Base-by-base conservation (phyloP, 2,888 invertebrate species). In the Oscheius sp. region DNA sequence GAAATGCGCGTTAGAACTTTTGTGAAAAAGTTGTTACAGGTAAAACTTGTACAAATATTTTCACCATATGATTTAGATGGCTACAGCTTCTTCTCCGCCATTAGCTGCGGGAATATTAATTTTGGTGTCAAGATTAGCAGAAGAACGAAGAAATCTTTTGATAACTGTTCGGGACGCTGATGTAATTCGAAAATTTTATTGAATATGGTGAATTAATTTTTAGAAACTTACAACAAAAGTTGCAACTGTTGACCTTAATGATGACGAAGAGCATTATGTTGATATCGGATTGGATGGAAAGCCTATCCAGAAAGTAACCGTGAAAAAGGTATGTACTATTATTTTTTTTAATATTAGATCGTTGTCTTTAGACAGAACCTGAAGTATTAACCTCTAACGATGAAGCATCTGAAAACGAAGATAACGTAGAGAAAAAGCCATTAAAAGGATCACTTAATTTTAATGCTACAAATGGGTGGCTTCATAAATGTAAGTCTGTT, bases 101-200 rank as follows among this genome's bases (percentile, higher is more conserved):
- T 58, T 95, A 88, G 91, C 93, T 0, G 94, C 95, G 86, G 95
- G 94, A 7, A 92, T 94, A 82, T 90, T 97, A 61, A 93, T 94
- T 84, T 88, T 95, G 29, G 74, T 84, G 25, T 84, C 84, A 2
- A 74, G 72, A 16, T 56, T 83, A 41, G 72, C 77, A 2, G 79
- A 83, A 56, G 77, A 81, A 52, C 73, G 85, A 68, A 91, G 95
- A 52, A 93, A 93, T 0, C 93, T 95, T 80, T 89, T 93, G 1
- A 89, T 92, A n/a, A 83, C 74, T n/a, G 69, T 70, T 1, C 75
- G 79, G 18, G 76, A 79, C 45, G 70, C 75, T 7, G 76, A 78
- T 74, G 83, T 81, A n/a, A 72, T 75, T 68, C 16, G n/a, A 12
- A 12, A 27, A 35, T 35, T 35, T 35, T 49, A 18, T 9, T 27